Evolutionary conservation across 2,888 invertebrate genomes (phyloP).

Genomic region (Cantharis nigra): DNA sequence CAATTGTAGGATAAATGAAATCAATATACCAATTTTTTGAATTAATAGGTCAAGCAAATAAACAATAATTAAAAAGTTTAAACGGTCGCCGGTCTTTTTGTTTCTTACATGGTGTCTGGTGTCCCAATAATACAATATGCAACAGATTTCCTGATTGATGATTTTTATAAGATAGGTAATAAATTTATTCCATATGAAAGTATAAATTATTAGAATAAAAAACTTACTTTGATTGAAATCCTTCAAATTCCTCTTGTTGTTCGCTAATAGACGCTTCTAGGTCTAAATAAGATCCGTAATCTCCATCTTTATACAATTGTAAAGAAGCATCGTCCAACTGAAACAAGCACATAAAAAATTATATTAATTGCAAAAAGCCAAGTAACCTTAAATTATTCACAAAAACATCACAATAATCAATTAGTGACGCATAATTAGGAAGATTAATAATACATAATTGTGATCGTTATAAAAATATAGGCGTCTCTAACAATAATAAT

Average conservation of each 20-base stretch:
- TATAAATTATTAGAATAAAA: background rate
- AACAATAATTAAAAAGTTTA: background rate
- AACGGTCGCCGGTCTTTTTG: background rate
- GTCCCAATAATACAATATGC: background rate
- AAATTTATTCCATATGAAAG: background rate
- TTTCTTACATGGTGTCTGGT: background rate
- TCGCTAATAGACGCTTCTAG: slow-evolving; percentile 95
- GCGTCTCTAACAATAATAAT: background rate
- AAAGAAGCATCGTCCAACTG: slow-evolving; percentile 97
- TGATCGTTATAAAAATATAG: background rate
- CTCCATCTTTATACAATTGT: slow-evolving; percentile 96
- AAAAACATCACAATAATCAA: slow-evolving; percentile 18
- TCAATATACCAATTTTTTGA: background rate
- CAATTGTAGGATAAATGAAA: background rate
- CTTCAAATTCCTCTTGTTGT: slow-evolving; percentile 96
- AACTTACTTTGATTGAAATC: slow-evolving; percentile 89
- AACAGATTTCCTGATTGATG: background rate
- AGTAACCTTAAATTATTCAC: slow-evolving; percentile 9
- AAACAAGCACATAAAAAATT: slow-evolving; percentile 52
- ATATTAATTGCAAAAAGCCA: background rate
- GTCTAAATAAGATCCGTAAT: slow-evolving; percentile 96
- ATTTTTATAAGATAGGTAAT: background rate
- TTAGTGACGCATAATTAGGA: slow-evolving; percentile 15
- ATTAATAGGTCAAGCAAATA: background rate
- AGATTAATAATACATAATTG: background rate